Conservation (phyloP, 53 echinoderm and acorn worm genomes). For the Arbacia lixula region DNA sequence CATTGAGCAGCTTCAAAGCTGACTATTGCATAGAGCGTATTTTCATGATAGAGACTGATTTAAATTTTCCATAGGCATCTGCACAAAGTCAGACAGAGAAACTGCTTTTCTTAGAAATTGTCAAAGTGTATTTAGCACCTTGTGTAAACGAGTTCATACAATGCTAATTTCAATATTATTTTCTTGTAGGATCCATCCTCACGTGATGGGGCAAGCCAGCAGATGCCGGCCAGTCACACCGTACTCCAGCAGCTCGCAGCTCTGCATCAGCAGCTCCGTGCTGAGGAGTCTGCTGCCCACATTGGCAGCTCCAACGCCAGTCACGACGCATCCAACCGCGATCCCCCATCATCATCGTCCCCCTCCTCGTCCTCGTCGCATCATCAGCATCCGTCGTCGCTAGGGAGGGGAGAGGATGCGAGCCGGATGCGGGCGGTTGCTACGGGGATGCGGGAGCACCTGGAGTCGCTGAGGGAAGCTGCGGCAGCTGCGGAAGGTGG, state of each 20-base stretch:
- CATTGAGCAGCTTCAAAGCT: too few relatives aligned
- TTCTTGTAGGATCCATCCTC: slow-evolving; percentile 10
- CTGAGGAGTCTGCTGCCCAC: slow-evolving; percentile 26
- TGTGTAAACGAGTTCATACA: too few relatives aligned
- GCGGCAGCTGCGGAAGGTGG: slow-evolving; percentile 22
- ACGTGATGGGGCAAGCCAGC: background rate
- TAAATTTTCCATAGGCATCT: too few relatives aligned
- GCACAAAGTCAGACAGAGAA: too few relatives aligned
- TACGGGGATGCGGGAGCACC: background rate
- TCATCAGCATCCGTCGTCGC: too few relatives aligned
- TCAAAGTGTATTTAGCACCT: too few relatives aligned
- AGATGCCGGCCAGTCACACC: slow-evolving; percentile 20
- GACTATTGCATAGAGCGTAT: too few relatives aligned
- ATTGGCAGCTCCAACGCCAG: background rate
- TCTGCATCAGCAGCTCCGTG: slow-evolving; percentile 50
- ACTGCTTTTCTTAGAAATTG: too few relatives aligned
- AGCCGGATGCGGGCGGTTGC: too few relatives aligned
- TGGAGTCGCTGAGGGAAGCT: slow-evolving; percentile 37
- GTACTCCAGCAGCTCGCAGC: slow-evolving; percentile 57
- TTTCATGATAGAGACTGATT: too few relatives aligned
- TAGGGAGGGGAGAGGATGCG: slow-evolving; percentile 16
- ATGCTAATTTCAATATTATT: background rate
- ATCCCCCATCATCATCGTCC: too few relatives aligned
- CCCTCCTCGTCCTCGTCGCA: too few relatives aligned
- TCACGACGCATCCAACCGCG: background rate